Evolutionary conservation across 2,113 vertebrate genomes (phyloP), one percentile per base, ranked within the genome.

Genomic region (Labeo rohita): DNA sequence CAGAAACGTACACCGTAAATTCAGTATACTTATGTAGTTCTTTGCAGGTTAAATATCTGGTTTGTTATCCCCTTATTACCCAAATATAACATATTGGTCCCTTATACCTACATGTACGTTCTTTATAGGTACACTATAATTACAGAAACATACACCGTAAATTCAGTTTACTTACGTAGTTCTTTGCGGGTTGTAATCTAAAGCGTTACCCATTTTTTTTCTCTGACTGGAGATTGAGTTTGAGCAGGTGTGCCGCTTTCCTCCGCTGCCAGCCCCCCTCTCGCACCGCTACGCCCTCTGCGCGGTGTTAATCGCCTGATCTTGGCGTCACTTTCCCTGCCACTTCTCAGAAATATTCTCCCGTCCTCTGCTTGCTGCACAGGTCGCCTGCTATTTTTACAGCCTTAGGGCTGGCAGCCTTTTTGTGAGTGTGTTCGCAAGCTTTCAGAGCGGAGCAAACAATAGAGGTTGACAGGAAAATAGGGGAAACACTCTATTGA

Each of bases 271-370:
- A 84, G 68, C 81, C 68, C 81, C 1, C 2, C 21, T 84, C 34
- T 56, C 36, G 50, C 68, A 73, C 56, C 21, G 34, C 34, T 73
- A 73, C 50, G 34, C 34, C 18, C 81, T 68, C 79, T 86, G 73
- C 18, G 81, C 76, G 75, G 79, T 87, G 88, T 89, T 93, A 92
- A 93, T 93, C 91, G 82, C 89, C 90, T 92, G 91, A 93, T 93
- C 92, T 93, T 87, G 54, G 43, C 88, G 50, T 92, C 89, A 91
- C 89, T 92, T 92, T 84, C 79, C 89, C 85, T 52, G 85, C 87
- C 89, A 91, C 88, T 91, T 89, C 89, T 88, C 85, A 91, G 89
- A 91, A 92, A 92, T 90, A 92, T 92, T 92, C 90, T 86, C 89
- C 85, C 85, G 89, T 90, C 87, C 89, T 90, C 83, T 83, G 45